These are phyloP conservation scores for Pseudolycoriella hygida DNA, from an alignment of 2,888 invertebrate genomes.

Conservation along the genomic window DNA sequence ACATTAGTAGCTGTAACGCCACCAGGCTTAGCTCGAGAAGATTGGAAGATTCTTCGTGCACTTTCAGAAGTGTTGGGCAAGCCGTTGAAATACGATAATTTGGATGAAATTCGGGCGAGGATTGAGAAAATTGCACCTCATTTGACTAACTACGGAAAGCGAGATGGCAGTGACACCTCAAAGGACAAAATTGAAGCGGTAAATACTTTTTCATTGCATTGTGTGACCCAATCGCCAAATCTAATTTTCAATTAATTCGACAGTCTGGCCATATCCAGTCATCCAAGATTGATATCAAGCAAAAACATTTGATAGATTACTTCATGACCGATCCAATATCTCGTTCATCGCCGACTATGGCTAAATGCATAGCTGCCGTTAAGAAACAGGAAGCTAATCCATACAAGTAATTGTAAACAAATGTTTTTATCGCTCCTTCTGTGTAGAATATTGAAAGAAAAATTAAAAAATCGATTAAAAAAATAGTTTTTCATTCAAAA, in stretches of 20 bases:
- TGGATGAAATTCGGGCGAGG: conserved; percentile 66
- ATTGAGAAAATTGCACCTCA: conserved; percentile 79
- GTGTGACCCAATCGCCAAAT: too few species aligned
- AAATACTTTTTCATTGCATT: too few species aligned
- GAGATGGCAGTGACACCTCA: conserved; percentile 1
- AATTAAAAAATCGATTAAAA: too few species aligned
- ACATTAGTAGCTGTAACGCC: conserved; percentile 74
- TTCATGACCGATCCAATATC: conserved; percentile 95
- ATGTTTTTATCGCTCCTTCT: too few species aligned
- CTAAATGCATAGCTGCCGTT: conserved; percentile 88
- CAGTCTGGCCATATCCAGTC: conserved; percentile 18
- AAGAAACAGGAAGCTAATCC: conserved; percentile 32
- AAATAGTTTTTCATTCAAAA: too few species aligned
- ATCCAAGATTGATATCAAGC: conserved; percentile 47
- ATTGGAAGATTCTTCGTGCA: conserved; percentile 97
- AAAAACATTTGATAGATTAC: conserved; percentile 65
- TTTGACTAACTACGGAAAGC: conserved; percentile 61
- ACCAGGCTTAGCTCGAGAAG: conserved; percentile 84
- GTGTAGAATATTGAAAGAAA: too few species aligned
- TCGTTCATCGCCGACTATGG: conserved; percentile 95
- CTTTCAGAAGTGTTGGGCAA: conserved; percentile 69
- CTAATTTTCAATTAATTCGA: too few species aligned
- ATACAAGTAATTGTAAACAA: neutral
- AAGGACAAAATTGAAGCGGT: neutral
- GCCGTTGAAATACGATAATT: conserved; percentile 70